A percentile compares a stretch with the other conserved stretches of the same genome.
phyloP scores from a whole-genome alignment of 1,140 invertebrate genomes.

The Drosophila funebris region DNA sequence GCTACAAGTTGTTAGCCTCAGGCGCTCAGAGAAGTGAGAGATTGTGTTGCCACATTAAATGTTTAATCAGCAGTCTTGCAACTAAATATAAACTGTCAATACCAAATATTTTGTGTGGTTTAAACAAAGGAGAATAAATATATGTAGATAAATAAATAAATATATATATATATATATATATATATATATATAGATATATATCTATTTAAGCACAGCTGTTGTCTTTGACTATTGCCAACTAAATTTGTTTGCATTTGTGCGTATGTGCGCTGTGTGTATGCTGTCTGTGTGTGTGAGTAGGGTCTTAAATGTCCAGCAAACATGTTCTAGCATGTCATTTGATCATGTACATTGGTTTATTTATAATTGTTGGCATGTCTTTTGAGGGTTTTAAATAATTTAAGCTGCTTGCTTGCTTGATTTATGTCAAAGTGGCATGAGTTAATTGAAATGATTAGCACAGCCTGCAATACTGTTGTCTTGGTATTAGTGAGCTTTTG shows the following conservation, averaged over 20 bases:
- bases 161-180: constrained; percentile 23
- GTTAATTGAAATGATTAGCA: not conserved
- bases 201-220: constrained; percentile 31
- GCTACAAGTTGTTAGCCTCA: not conserved
- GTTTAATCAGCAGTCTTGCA: constrained; percentile 60
- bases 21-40: not conserved
- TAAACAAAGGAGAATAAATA: constrained; percentile 24
- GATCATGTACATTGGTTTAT: constrained; percentile 54
- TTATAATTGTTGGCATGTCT: constrained; percentile 52
- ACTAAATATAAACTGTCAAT: constrained; percentile 63
- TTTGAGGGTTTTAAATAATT: constrained; percentile 31
- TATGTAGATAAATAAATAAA: constrained; percentile 19
- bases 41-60: constrained; percentile 48
- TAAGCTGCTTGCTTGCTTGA: constrained; percentile 19
- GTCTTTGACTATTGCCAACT: constrained; percentile 23
- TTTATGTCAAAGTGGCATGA: constrained; percentile 3
- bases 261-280: not conserved
- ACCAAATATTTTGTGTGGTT: constrained; percentile 60
- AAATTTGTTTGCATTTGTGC: constrained; percentile 32
- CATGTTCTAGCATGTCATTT: constrained; percentile 36
- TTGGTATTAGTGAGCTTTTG: too few species aligned
- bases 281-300: constrained; percentile 32
- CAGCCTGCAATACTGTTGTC: too few species aligned
- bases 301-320: constrained; percentile 9
- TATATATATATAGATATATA: constrained; percentile 20